Base-by-base conservation (phyloP, 2,888 invertebrate genomes). In the Eulithis testata region DNA sequence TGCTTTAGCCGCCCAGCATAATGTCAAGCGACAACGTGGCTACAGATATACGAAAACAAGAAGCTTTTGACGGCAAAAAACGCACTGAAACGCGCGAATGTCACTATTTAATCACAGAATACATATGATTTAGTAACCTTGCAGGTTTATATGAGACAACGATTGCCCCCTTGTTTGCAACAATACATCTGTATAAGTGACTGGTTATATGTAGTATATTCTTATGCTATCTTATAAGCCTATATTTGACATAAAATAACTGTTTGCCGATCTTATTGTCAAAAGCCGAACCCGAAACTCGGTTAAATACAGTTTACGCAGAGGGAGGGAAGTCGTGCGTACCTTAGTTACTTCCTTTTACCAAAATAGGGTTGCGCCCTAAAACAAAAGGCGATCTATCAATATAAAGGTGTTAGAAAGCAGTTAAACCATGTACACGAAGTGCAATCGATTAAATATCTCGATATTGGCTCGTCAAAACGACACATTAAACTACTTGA, bases 241-340 rank as follows among this genome's bases (percentile, higher is more conserved):
- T 31, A 31, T 31, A 31, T 31, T 31, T 31, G 31, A 31, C 31
- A 31, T 11, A n/a, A 45, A 45, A 45, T 45, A n/a, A 40, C 0
- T 40, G 40, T 40, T 40, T 44, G 44, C 11, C n/a, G 9, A 14
- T 62, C 27, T 5, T 47, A 27, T 53, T 47, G 55, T 60, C 47
- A 56, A 21, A 63, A 59, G 59, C 55, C 31, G 62, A 50, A 49
- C 60, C 47, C 67, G 44, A 64, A 63, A 56, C 59, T 51, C 37
- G 11, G 60, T 60, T 37, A 57, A 63, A 53, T 54, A 36, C 50
- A 58, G 37, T 68, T 53, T 49, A 75, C 74, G 21, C 21, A 60
- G 73, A 81, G 86, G 86, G 86, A 77, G 81, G 73, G 73, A 81
- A 85, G 73, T 80, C 77, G 76, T 78, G 83, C 85, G 83, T 82